Evolutionary conservation across 2,797 vertebrate genomes (phyloP).

Genomic region (Diglossa cyanea): DNA sequence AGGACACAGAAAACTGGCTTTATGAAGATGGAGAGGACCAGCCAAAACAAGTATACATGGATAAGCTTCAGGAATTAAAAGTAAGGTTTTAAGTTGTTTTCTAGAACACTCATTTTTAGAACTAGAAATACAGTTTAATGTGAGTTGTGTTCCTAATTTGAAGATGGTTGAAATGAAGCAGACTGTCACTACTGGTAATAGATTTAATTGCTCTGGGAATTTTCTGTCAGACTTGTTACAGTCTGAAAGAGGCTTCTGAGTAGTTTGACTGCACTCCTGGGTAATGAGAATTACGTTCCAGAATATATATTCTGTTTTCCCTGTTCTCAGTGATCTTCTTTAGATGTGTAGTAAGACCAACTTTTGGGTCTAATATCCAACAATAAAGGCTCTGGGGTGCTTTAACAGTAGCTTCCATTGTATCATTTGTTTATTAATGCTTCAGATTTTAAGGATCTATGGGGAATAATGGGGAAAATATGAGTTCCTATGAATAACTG

Average conservation of each 20-base stretch:
- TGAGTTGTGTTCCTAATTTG: neutral
- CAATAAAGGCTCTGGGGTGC: neutral
- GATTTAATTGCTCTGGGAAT: neutral
- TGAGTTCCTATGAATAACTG: neutral
- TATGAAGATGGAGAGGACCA: constrained; percentile 97
- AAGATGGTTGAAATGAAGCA: neutral
- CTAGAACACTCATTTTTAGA: neutral
- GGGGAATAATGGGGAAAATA: neutral
- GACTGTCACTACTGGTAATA: neutral
- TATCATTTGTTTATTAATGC: neutral
- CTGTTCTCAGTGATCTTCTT: neutral
- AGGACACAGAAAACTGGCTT: constrained; percentile 94
- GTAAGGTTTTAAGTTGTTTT: constrained; percentile 54
- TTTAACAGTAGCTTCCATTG: neutral
- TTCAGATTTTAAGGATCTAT: neutral
- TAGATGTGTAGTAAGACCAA: neutral
- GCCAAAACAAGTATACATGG: constrained; percentile 89
- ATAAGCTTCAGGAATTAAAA: constrained; percentile 89
- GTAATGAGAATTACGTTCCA: neutral
- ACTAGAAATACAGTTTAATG: neutral
- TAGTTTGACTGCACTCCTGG: neutral
- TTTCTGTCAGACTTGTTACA: neutral
- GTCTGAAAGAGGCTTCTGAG: neutral
- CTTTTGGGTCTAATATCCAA: neutral
- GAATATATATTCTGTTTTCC: neutral